Evolutionary conservation across 2,113 vertebrate species (phyloP).

Genomic region (Callorhinus ursinus): DNA sequence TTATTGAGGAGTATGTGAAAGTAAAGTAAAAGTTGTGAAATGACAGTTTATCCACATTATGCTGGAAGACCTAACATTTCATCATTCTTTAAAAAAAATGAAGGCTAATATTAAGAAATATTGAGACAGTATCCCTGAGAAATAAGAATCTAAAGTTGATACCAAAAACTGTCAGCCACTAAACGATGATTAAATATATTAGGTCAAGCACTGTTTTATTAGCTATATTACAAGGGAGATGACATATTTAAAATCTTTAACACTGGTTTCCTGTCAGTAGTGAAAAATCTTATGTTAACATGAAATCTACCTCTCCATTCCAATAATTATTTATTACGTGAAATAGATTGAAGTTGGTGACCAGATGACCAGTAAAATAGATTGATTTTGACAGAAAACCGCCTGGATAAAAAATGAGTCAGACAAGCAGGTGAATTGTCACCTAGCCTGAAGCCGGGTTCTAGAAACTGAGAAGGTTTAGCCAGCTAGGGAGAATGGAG

Average conservation of each 20-base stretch:
- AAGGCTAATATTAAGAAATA: slow-evolving; percentile 54
- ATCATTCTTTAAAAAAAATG: not conserved
- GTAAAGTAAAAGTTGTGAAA: slow-evolving; percentile 16
- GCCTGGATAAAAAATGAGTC: slow-evolving; percentile 51
- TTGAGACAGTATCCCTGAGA: slow-evolving; percentile 10
- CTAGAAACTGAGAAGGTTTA: not conserved
- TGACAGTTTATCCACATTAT: not conserved
- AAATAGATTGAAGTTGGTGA: slow-evolving; percentile 60
- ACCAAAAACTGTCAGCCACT: slow-evolving; percentile 53
- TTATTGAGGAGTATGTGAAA: not conserved
- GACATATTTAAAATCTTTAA: slow-evolving; percentile 77
- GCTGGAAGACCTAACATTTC: not conserved
- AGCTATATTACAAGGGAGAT: slow-evolving; percentile 67
- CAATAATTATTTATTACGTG: slow-evolving; percentile 65
- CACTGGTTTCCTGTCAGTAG: slow-evolving; percentile 70
- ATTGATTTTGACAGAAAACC: slow-evolving; percentile 69
- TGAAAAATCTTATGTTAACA: slow-evolving; percentile 73
- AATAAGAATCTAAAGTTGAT: slow-evolving; percentile 59
- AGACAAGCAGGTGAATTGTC: slow-evolving; percentile 12
- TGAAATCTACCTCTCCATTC: slow-evolving; percentile 54
- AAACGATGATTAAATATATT: slow-evolving; percentile 72
- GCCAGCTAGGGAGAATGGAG: not conserved
- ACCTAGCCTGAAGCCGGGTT: not conserved
- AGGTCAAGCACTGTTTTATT: slow-evolving; percentile 68
- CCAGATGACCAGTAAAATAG: slow-evolving; percentile 60